Evolutionary conservation across 2,888 invertebrate genomes (phyloP).

Genomic region (Camponotus fellah): DNA sequence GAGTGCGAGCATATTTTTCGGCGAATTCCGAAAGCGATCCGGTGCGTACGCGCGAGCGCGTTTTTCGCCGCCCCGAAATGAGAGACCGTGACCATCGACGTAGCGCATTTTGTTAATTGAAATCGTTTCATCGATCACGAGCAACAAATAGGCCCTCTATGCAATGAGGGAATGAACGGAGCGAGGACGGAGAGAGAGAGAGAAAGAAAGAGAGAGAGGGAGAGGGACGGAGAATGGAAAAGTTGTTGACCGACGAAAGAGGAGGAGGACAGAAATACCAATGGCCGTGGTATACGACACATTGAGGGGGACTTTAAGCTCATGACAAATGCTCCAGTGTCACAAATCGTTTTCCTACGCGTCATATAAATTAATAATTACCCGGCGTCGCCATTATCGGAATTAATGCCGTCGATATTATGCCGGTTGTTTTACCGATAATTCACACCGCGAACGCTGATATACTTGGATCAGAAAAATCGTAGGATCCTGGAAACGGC

Average conservation of each 20-base stretch:
- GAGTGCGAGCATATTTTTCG: conserved; percentile 76
- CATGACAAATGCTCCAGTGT: conserved; percentile 77
- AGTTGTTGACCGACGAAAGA: conserved; percentile 38
- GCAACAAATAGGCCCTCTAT: conserved; percentile 67
- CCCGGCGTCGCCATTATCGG: conserved; percentile 78
- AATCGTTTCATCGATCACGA: conserved; percentile 79
- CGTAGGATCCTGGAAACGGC: conserved; percentile 43
- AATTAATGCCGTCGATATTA: conserved; percentile 80
- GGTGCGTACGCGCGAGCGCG: conserved; percentile 33
- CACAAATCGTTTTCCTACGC: conserved; percentile 79
- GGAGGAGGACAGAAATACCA: conserved; percentile 12
- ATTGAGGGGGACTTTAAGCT: conserved; percentile 58
- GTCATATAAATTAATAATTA: conserved; percentile 82
- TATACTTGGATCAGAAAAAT: conserved; percentile 70
- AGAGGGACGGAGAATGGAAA: not conserved
- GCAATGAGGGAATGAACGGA: conserved; percentile 27
- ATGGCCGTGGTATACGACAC: conserved; percentile 2
- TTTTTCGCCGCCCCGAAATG: conserved; percentile 62
- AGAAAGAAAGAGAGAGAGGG: not conserved
- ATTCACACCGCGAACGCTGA: conserved; percentile 74
- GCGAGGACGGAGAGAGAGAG: not conserved
- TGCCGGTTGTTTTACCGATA: conserved; percentile 77
- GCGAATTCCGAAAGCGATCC: conserved; percentile 68
- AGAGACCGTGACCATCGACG: conserved; percentile 69
- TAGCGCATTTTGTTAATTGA: conserved; percentile 79